Evolutionary conservation across 2,888 invertebrate genomes (phyloP).

Genomic region (Harpalus rubripes): DNA sequence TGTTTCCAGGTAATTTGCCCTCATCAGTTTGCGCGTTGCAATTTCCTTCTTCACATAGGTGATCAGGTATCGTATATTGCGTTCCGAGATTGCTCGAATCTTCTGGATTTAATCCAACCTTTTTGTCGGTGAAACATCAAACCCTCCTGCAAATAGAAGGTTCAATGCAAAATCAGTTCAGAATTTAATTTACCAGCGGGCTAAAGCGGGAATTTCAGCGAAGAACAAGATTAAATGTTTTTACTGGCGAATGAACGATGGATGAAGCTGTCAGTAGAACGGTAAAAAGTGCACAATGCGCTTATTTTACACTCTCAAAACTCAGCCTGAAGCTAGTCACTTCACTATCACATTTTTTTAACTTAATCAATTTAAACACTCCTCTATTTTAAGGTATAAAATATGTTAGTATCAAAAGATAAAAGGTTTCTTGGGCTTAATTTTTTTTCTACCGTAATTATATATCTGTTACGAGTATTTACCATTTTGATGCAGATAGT

Average conservation of each 20-base stretch:
- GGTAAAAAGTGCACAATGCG: conserved; percentile 9
- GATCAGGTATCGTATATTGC: conserved; percentile 24
- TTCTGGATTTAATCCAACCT: conserved; percentile 23
- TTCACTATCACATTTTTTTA: not conserved
- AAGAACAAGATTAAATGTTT: conserved; percentile 55
- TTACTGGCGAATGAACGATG: conserved; percentile 34
- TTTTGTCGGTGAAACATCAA: conserved; percentile 40
- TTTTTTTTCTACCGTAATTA: no score
- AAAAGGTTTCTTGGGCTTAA: not conserved
- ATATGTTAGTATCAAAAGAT: not conserved
- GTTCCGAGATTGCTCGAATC: not conserved
- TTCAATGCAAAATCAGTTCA: conserved; percentile 40
- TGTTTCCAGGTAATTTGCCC: conserved; percentile 11
- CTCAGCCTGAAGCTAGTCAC: not conserved
- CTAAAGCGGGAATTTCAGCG: conserved; percentile 6
- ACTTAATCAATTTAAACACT: not conserved
- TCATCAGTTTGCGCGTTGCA: conserved; percentile 6
- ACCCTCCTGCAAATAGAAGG: conserved; percentile 17
- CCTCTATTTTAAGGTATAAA: not conserved
- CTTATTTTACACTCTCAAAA: not conserved
- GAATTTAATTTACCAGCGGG: conserved; percentile 49
- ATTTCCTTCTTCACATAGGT: not conserved
- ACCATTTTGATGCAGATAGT: no score
- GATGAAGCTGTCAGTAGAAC: conserved; percentile 31
- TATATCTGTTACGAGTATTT: no score